Conservation (phyloP, 1,140 invertebrate genomes). For the Mercenaria mercenaria region DNA sequence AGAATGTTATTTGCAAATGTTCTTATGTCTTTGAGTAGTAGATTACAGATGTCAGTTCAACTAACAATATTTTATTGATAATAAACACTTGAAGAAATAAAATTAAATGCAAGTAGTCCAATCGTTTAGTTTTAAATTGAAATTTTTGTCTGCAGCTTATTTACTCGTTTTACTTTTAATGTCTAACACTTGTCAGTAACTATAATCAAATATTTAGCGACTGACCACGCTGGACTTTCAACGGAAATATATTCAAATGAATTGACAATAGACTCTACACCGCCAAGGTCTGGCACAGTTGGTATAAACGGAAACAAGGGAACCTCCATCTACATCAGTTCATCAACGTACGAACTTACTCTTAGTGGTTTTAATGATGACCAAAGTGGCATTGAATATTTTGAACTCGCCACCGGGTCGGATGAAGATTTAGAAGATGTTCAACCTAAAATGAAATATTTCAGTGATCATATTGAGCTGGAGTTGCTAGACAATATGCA, state of each 20-base stretch:
- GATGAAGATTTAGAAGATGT: not conserved
- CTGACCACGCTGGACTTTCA: conserved; percentile 60
- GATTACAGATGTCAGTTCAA: no score
- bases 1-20: no score
- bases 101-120: no score
- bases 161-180: no score
- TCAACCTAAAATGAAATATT: not conserved
- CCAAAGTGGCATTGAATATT: conserved; percentile 41
- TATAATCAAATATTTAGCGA: conserved; percentile 27
- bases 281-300: conserved; percentile 45
- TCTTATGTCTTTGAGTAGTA: no score
- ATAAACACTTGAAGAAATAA: no score
- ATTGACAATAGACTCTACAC: conserved; percentile 53
- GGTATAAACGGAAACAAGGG: not conserved
- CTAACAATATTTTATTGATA: no score
- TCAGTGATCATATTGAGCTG: not conserved
- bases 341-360: not conserved
- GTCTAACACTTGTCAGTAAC: no score
- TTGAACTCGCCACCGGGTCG: not conserved
- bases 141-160: no score
- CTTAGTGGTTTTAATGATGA: not conserved
- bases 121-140: no score
- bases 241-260: conserved; percentile 13
- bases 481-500: not conserved
- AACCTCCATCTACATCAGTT: not conserved